These are phyloP conservation scores for Acholoe squamosa DNA, from an alignment of 2,888 invertebrate species.

Conservation along the genomic window DNA sequence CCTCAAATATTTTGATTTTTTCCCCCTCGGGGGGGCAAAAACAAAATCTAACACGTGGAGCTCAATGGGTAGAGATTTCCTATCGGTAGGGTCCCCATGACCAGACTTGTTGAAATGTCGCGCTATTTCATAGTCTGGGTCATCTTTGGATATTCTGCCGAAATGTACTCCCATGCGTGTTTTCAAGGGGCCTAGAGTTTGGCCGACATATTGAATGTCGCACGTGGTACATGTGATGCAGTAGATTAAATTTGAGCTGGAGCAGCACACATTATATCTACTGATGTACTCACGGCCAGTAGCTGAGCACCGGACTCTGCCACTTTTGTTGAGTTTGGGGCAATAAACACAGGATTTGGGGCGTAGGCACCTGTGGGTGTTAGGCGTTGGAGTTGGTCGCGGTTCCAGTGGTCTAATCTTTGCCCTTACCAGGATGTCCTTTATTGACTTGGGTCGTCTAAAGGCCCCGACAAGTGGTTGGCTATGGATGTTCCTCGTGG, in stretches of 20 bases:
- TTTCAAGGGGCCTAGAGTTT: not conserved
- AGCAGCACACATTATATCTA: too few species aligned
- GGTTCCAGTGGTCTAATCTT: too few species aligned
- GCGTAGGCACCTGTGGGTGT: not conserved
- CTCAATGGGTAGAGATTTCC: not conserved
- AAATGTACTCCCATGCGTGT: too few species aligned
- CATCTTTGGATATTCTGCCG: not conserved
- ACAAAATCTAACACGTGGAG: too few species aligned
- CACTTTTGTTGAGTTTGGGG: not conserved
- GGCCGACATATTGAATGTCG: not conserved
- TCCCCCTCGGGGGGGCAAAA: too few species aligned
- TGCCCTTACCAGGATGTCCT: too few species aligned
- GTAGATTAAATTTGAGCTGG: conserved; percentile 11
- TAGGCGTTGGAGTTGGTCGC: not conserved
- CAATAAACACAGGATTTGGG: not conserved
- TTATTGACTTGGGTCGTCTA: not conserved
- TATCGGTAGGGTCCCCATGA: not conserved
- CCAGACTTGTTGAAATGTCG: not conserved
- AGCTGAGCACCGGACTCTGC: not conserved
- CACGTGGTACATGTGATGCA: not conserved
- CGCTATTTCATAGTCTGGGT: too few species aligned
- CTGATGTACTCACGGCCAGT: too few species aligned
- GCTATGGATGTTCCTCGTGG: not conserved
- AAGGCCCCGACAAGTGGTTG: not conserved
- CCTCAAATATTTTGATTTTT: too few species aligned